Conservation (phyloP, 2,113 vertebrate species). For the Condylura cristata region DNA sequence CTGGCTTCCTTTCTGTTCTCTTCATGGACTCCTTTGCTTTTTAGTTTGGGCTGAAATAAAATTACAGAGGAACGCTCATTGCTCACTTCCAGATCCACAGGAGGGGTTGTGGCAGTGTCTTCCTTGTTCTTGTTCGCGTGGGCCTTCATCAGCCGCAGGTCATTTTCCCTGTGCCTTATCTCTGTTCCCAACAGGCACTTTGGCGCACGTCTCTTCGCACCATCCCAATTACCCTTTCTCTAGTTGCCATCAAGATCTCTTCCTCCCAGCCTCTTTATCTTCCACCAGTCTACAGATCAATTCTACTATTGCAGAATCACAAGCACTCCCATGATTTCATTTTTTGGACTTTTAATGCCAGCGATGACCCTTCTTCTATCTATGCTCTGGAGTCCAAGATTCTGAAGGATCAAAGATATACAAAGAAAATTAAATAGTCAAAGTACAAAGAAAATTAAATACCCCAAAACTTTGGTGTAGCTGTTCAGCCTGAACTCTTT, state of each 20-base stretch:
- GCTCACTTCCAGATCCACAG: not conserved
- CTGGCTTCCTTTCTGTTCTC: constrained; percentile 31
- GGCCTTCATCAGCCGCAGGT: not conserved
- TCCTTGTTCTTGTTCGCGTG: constrained; percentile 19
- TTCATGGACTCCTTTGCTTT: not conserved
- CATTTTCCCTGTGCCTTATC: not conserved
- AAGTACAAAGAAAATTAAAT: constrained; percentile 23
- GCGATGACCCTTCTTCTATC: not conserved
- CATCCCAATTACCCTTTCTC: not conserved
- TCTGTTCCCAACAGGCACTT: constrained; percentile 9
- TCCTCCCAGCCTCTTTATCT: not conserved
- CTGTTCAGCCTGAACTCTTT: not conserved
- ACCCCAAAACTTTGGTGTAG: not conserved
- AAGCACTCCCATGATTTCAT: not conserved
- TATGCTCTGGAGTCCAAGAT: not conserved
- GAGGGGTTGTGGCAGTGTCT: not conserved
- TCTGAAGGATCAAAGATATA: not conserved
- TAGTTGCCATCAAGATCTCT: not conserved
- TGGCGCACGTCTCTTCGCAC: not conserved
- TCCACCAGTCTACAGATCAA: not conserved
- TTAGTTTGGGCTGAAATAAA: constrained; percentile 52
- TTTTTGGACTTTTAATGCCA: not conserved
- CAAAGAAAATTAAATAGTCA: constrained; percentile 37
- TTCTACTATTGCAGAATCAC: not conserved
- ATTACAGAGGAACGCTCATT: not conserved